These are phyloP conservation scores for Oscheius sp. DNA, from an alignment of 2,888 invertebrate species.

Conservation along the genomic window DNA sequence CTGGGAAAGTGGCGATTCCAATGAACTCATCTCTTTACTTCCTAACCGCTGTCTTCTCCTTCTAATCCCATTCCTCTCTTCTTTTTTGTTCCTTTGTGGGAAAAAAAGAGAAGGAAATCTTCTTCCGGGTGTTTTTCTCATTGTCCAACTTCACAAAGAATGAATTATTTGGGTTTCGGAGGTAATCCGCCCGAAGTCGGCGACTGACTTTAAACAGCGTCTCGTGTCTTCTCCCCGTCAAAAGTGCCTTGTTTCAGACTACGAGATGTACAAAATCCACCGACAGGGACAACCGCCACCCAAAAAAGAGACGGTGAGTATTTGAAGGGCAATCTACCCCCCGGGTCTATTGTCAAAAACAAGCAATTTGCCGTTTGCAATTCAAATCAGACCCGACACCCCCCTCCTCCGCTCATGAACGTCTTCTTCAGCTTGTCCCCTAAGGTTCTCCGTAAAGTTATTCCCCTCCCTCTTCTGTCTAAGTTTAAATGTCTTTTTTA, in stretches of 20 bases:
- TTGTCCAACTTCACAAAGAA: neutral
- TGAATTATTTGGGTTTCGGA: slow-evolving; percentile 27
- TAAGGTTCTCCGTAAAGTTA: neutral
- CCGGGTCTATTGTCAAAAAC: neutral
- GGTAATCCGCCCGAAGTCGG: slow-evolving; percentile 24
- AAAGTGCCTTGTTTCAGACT: slow-evolving; percentile 44
- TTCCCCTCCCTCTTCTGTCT: neutral
- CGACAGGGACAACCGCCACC: slow-evolving; percentile 46
- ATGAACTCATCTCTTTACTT: slow-evolving; percentile 2
- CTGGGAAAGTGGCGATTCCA: neutral
- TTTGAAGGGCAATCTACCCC: neutral
- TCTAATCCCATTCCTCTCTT: slow-evolving; percentile 1
- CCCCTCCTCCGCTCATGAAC: slow-evolving; percentile 1
- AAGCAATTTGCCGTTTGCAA: slow-evolving; percentile 1
- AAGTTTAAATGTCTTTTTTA: neutral
- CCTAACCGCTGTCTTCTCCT: neutral
- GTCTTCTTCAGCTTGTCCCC: slow-evolving; percentile 22
- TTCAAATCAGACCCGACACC: neutral
- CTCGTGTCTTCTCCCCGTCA: neutral
- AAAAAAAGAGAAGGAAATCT: slow-evolving; percentile 11
- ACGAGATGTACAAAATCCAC: slow-evolving; percentile 60
- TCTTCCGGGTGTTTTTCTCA: neutral
- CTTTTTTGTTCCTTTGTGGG: neutral
- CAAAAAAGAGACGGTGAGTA: slow-evolving; percentile 26
- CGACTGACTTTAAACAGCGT: slow-evolving; percentile 2